Evolutionary conservation across 2,797 vertebrate genomes (phyloP).

Genomic region (Cossypha dichroa): DNA sequence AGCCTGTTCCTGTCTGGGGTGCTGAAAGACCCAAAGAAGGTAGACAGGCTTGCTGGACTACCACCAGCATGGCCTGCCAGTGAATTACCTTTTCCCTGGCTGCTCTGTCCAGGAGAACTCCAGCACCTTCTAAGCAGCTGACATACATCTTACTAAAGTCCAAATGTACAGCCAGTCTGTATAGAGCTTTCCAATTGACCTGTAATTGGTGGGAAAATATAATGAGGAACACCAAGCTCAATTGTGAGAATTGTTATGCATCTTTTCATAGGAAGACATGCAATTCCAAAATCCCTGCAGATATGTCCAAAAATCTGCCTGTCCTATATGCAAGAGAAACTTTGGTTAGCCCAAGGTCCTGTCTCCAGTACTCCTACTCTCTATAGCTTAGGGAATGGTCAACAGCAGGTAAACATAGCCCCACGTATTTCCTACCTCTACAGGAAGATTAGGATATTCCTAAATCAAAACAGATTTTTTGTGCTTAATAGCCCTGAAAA

Average conservation of each 20-base stretch:
- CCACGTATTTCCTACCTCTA: background rate
- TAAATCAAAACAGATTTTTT: background rate
- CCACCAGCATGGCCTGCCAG: background rate
- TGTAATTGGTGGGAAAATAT: background rate
- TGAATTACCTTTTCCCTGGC: background rate
- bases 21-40: background rate
- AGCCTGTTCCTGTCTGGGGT: background rate
- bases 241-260: background rate
- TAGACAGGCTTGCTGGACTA: background rate
- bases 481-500: background rate
- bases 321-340: background rate
- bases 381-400: background rate
- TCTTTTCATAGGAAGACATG: background rate
- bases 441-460: background rate
- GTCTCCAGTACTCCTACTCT: background rate
- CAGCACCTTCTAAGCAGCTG: accelerated
- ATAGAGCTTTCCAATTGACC: background rate
- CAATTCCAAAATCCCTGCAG: background rate
- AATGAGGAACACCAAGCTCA: background rate
- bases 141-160: background rate
- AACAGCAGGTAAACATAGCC: background rate
- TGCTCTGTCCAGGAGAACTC: background rate
- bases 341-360: background rate
- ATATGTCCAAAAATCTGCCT: background rate
- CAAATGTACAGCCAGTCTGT: accelerated